These are phyloP conservation scores for Bryconaethiops microstoma DNA, from an alignment of 2,797 vertebrate genomes.

Conservation along the genomic window DNA sequence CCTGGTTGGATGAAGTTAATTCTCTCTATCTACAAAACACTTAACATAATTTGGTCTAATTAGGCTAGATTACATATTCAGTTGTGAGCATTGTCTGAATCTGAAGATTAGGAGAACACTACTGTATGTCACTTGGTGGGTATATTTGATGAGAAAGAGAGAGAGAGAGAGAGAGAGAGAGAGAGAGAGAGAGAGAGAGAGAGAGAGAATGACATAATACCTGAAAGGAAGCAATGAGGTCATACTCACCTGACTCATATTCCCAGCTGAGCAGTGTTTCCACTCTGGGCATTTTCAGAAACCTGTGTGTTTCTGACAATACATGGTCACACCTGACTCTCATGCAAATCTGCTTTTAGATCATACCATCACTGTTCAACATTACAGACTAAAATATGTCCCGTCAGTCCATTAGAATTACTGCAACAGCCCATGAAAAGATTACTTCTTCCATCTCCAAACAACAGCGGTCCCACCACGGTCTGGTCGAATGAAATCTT, in stretches of 20 bases:
- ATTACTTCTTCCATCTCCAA: background rate
- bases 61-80: no score
- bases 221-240: constrained; percentile 81
- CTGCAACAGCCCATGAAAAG: background rate
- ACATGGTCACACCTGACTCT: constrained; percentile 19
- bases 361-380: background rate
- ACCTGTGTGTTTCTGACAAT: constrained; percentile 41
- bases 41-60: no score
- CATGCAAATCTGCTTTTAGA: background rate
- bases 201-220: constrained; percentile 77
- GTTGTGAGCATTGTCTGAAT: constrained; percentile 60
- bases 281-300: constrained; percentile 61
- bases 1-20: no score
- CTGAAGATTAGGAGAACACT: constrained; percentile 70
- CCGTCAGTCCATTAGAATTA: no score
- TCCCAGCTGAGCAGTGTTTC: constrained; percentile 76
- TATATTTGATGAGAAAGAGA: constrained; percentile 59
- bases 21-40: no score
- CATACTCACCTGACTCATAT: constrained; percentile 81
- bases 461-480: constrained; percentile 13
- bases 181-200: constrained; percentile 50
- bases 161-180: constrained; percentile 47
- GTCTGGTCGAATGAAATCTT: constrained; percentile 10
- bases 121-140: constrained; percentile 68
- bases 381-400: background rate